phyloP scores from a whole-genome alignment of 30 jellyfish, hydroid and myxozoan genomes.

The Aurelia aurita region DNA sequence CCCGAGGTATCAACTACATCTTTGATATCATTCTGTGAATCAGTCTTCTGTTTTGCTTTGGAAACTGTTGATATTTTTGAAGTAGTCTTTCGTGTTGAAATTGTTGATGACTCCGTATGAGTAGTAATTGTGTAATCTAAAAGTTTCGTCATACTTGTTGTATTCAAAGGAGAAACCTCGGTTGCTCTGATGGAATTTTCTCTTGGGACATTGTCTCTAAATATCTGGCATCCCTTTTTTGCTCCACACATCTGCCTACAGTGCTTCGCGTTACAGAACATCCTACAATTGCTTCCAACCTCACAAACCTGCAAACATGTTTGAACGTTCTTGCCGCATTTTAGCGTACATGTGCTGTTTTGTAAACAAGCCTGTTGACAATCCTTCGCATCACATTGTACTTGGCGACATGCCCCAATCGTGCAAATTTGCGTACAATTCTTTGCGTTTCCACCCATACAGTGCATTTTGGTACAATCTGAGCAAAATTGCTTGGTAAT shows the following conservation, averaged over 20 bases:
- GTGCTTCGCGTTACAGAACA: slow-evolving; percentile 74
- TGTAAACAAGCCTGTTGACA: slow-evolving; percentile 94
- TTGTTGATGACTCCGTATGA: not conserved
- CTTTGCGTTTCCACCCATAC: slow-evolving; percentile 69
- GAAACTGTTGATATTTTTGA: not conserved
- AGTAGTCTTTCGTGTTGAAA: not conserved
- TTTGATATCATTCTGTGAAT: not conserved
- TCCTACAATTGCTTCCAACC: slow-evolving; percentile 77
- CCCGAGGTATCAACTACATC: not conserved
- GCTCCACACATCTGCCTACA: slow-evolving; percentile 76
- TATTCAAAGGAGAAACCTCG: no score
- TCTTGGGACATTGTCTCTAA: not conserved
- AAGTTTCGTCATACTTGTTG: no score
- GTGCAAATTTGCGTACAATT: slow-evolving; percentile 93
- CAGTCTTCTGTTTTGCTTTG: not conserved
- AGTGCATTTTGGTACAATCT: slow-evolving; percentile 75
- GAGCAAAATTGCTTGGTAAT: slow-evolving; percentile 90
- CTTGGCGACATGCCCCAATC: slow-evolving; percentile 58
- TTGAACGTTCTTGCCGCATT: slow-evolving; percentile 71
- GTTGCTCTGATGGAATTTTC: not conserved
- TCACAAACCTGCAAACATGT: slow-evolving; percentile 84
- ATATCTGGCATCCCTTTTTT: slow-evolving; percentile 22
- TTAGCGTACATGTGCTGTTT: slow-evolving; percentile 73
- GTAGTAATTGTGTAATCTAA: no score
- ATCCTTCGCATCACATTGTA: slow-evolving; percentile 76